Evolutionary conservation across 2,113 vertebrate genomes (phyloP), one percentile per base, ranked within the genome.

Genomic region (Trachemys scripta): DNA sequence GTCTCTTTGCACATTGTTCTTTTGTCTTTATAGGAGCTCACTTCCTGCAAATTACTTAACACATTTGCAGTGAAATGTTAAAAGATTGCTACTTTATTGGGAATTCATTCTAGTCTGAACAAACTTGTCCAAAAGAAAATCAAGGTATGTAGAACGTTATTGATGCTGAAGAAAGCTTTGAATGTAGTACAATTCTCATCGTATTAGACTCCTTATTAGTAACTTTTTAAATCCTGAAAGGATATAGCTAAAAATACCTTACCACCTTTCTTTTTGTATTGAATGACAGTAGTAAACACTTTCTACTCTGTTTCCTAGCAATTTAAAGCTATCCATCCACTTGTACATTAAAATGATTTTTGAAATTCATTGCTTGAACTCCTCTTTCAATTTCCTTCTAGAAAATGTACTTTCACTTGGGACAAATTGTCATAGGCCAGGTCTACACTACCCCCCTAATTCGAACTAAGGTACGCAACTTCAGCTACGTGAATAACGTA

Each of bases 21-120:
- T 94, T 72, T 85, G 80, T 89, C 45, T 91, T 97, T 94, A 92
- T 19, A 50, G 10, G 42, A 94, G 13, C 82, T 85, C 6, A 42
- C 9, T 14, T 75, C 4, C 29, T 90, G 45, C 20, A 13, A 75
- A 65, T 86, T 57, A 75, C 24, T 88, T 91, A 75, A 5, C 56
- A 84, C 1, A n/a, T 57, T 88, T 90, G 14, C 22, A 95, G 75
- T 82, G 56, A 65, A 3, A 3, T 81, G 3, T 82, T 95, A 84
- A 87, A 38, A 81, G 72, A 89, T 45, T 31, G n/a, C 29, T 62
- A 12, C 2, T 10, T 94, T 59, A n/a, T n/a, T 50, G 35, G 42
- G 9, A 76, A 78, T 93, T 94, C 25, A 42, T 57, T 95, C 17
- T 81, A 72, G 12, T 86, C n/a, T 7, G 14, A 93, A 4, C 31